Conservation (phyloP, 1,140 invertebrate species). For the Eriocheir sinensis region DNA sequence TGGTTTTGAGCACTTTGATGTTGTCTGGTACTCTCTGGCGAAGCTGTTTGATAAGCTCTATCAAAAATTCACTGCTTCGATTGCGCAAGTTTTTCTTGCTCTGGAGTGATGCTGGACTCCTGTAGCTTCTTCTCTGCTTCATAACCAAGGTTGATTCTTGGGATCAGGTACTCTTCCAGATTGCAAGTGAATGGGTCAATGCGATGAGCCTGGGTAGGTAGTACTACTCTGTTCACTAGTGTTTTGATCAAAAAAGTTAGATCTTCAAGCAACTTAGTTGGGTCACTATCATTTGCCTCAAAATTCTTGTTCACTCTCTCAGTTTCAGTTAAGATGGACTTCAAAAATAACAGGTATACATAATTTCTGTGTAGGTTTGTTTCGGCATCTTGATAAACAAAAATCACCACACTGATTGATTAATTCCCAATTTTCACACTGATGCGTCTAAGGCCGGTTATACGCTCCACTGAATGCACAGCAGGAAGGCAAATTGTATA, state of each 20-base stretch:
- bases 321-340: conserved; percentile 31
- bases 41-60: conserved; percentile 48
- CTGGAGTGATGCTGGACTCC: not conserved
- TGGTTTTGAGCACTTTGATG: conserved; percentile 45
- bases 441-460: too few species aligned
- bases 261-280: conserved; percentile 39
- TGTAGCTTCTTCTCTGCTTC: conserved; percentile 10
- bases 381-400: too few species aligned
- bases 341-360: conserved; percentile 72
- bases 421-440: too few species aligned
- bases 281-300: conserved; percentile 47
- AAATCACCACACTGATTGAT: too few species aligned
- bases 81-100: conserved; percentile 40
- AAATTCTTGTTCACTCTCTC: conserved; percentile 49
- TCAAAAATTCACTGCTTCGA: conserved; percentile 42
- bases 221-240: not conserved
- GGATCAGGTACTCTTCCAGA: conserved; percentile 30
- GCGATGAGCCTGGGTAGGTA: not conserved
- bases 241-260: conserved; percentile 44
- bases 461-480: too few species aligned
- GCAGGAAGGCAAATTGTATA: too few species aligned
- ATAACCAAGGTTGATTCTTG: conserved; percentile 35
- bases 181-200: conserved; percentile 45
- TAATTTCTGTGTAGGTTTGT: too few species aligned
- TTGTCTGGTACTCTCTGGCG: conserved; percentile 52